A percentile compares a stretch with the other conserved stretches of the same genome.
These are phyloP conservation scores for Halictus ligatus DNA, from an alignment of 2,888 invertebrate genomes.

Conservation along the genomic window DNA sequence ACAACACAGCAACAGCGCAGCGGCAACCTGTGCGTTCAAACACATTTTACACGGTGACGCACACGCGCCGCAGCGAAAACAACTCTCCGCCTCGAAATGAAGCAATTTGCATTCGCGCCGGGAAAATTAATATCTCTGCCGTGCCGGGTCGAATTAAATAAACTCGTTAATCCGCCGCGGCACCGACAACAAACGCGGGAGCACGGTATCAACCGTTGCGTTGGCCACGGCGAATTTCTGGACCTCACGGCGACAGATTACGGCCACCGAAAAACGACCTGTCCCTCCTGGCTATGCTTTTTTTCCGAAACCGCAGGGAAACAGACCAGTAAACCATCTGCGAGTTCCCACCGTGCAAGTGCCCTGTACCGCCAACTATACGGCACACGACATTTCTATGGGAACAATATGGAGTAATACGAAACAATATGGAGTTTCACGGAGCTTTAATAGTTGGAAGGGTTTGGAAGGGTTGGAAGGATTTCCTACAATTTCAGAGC, in stretches of 20 bases:
- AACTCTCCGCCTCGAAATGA: conserved; percentile 43
- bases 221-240: not conserved
- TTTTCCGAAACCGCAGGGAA: not conserved
- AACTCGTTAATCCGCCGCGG: conserved; percentile 66
- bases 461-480: not conserved
- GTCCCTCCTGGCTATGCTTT: not conserved
- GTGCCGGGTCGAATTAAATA: conserved; percentile 57
- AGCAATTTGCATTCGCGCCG: conserved; percentile 68
- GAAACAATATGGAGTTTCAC: not conserved
- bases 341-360: not conserved
- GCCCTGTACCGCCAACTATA: not conserved
- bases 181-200: conserved; percentile 51
- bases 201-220: conserved; percentile 12
- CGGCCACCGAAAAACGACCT: conserved; percentile 3
- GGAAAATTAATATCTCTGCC: conserved; percentile 68
- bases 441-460: not conserved
- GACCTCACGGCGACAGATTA: conserved; percentile 28
- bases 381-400: not conserved
- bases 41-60: conserved; percentile 6
- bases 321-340: not conserved
- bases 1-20: not conserved
- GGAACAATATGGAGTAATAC: not conserved
- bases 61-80: conserved; percentile 15
- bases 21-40: not conserved
- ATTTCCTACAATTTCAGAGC: not conserved